Conservation (phyloP, 2,113 vertebrate genomes). For the Pseudopodoces humilis region DNA sequence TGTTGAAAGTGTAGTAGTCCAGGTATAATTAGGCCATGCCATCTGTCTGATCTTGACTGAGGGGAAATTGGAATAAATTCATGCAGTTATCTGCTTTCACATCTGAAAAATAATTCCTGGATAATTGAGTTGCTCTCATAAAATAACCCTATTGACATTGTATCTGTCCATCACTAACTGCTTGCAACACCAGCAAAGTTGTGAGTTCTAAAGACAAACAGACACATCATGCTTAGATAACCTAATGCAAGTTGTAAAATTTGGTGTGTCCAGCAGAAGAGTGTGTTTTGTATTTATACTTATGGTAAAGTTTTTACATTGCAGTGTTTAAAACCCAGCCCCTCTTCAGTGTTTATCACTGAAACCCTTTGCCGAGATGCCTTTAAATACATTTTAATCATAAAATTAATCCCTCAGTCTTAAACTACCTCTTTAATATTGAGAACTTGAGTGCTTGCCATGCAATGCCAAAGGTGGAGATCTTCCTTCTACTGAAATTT, state of each 20-base stretch:
- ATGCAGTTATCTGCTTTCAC: slow-evolving; percentile 24
- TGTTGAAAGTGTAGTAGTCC: slow-evolving; percentile 20
- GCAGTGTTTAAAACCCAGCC: not conserved
- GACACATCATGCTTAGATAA: not conserved
- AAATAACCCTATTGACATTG: not conserved
- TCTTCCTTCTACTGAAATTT: not conserved
- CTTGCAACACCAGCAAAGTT: not conserved
- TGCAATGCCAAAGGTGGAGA: not conserved
- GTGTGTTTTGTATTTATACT: not conserved
- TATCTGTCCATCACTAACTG: slow-evolving; percentile 22
- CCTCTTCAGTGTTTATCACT: not conserved
- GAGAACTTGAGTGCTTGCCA: not conserved
- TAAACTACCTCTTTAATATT: not conserved
- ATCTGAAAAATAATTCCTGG: slow-evolving; percentile 44
- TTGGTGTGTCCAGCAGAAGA: not conserved
- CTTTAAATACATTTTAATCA: not conserved
- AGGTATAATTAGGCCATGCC: slow-evolving; percentile 45
- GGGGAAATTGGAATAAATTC: slow-evolving; percentile 29
- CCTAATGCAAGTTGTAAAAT: not conserved
- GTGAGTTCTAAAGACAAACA: not conserved
- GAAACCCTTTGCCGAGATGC: not conserved
- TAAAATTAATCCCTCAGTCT: not conserved
- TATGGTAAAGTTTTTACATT: not conserved
- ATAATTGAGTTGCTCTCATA: slow-evolving; percentile 26
- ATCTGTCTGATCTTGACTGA: slow-evolving; percentile 39